Conservation (phyloP, 1,140 invertebrate species). For the Bombus vancouverensis region DNA sequence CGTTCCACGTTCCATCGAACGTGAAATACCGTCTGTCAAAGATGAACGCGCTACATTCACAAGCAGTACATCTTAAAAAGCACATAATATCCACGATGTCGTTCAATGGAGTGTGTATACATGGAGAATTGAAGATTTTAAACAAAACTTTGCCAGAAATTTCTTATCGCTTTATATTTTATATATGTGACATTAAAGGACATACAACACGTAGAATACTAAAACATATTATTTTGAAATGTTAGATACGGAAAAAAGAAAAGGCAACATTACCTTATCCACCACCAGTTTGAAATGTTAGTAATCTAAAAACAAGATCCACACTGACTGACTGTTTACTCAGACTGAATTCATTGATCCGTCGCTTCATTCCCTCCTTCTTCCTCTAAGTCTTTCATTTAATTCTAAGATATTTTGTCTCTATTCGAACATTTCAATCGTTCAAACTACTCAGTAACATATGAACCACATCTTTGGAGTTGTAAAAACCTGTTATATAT, state of each 20-base stretch:
- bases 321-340: not conserved
- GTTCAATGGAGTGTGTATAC: not conserved
- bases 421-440: not conserved
- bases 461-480: not conserved
- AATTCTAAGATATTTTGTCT: not conserved
- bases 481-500: not conserved
- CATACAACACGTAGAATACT: not conserved
- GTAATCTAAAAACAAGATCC: not conserved
- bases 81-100: slow-evolving; percentile 22
- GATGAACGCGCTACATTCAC: slow-evolving; percentile 32
- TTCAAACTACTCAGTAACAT: not conserved
- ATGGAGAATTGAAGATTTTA: not conserved
- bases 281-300: not conserved
- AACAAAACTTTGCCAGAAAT: not conserved
- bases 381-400: not conserved
- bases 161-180: not conserved
- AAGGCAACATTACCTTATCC: not conserved
- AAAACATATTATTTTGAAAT: not conserved
- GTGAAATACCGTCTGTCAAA: slow-evolving; percentile 15
- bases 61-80: slow-evolving; percentile 30
- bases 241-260: not conserved
- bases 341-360: not conserved
- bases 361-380: not conserved
- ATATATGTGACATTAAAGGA: not conserved
- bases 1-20: slow-evolving; percentile 31